Percentiles rank a stretch among this genome's conserved stretches.
phyloP scores from a whole-genome alignment of 2,113 vertebrate genomes.

The Onychorhynchus coronatus region DNA sequence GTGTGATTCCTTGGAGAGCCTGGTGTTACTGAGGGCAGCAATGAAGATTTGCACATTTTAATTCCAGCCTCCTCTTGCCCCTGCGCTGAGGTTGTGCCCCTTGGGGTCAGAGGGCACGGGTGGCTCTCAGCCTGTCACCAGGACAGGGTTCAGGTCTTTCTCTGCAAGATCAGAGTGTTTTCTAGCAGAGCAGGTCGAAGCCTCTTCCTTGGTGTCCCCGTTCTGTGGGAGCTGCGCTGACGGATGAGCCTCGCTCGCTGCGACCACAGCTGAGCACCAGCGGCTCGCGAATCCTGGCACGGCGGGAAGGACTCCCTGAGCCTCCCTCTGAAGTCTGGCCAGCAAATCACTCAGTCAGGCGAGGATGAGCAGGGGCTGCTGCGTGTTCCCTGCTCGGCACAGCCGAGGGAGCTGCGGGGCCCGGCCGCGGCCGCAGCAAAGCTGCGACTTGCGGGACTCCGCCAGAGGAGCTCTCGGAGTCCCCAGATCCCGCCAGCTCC shows the following conservation, averaged over 20 bases:
- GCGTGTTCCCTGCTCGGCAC: background rate
- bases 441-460: background rate
- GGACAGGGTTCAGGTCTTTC: background rate
- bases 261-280: conserved; percentile 31
- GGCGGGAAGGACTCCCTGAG: background rate
- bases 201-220: background rate
- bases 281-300: background rate
- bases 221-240: background rate
- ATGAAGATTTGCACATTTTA: background rate
- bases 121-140: background rate
- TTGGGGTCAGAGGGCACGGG: background rate
- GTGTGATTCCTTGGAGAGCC: background rate
- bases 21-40: background rate
- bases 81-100: background rate
- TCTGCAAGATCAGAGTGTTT: background rate
- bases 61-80: background rate
- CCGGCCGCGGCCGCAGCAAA: background rate
- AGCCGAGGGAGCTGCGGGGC: conserved; percentile 4
- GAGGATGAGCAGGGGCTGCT: conserved; percentile 48
- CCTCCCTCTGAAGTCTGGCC: conserved; percentile 9
- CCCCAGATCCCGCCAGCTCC: background rate
- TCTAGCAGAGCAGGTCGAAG: background rate
- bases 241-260: background rate
- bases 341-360: conserved; percentile 33
- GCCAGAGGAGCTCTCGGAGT: background rate